Conservation (phyloP, 2,113 vertebrate genomes). For the Galeopterus variegatus region DNA sequence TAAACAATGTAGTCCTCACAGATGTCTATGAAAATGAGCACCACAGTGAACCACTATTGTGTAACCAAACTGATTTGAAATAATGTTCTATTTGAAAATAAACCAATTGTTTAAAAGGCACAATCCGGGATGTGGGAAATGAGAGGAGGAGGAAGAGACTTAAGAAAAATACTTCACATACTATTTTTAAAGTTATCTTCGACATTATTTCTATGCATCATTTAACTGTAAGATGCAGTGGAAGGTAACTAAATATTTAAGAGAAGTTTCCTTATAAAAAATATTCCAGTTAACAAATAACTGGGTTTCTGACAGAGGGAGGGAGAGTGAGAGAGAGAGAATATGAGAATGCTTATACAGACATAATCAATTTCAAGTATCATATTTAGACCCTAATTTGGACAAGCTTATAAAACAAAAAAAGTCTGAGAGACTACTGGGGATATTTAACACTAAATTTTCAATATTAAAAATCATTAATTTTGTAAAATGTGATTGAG, state of each 20-base stretch:
- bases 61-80: neutral
- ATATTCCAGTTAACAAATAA: neutral
- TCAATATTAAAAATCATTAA: neutral
- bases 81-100: slow-evolving; percentile 26
- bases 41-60: neutral
- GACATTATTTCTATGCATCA: neutral
- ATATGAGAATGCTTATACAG: neutral
- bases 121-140: neutral
- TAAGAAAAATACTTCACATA: neutral
- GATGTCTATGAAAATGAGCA: neutral
- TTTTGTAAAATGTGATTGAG: neutral
- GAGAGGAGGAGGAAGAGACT: neutral
- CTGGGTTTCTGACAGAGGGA: neutral
- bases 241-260: neutral
- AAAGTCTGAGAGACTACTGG: neutral
- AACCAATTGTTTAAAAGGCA: neutral
- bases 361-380: neutral
- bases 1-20: neutral
- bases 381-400: neutral
- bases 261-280: neutral
- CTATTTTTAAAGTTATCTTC: neutral
- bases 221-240: neutral
- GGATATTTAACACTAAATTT: slow-evolving; percentile 42
- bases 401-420: neutral
- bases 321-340: no score